These are phyloP conservation scores for Drosophila prosaltans DNA, from an alignment of 1,140 invertebrate genomes.

Conservation along the genomic window DNA sequence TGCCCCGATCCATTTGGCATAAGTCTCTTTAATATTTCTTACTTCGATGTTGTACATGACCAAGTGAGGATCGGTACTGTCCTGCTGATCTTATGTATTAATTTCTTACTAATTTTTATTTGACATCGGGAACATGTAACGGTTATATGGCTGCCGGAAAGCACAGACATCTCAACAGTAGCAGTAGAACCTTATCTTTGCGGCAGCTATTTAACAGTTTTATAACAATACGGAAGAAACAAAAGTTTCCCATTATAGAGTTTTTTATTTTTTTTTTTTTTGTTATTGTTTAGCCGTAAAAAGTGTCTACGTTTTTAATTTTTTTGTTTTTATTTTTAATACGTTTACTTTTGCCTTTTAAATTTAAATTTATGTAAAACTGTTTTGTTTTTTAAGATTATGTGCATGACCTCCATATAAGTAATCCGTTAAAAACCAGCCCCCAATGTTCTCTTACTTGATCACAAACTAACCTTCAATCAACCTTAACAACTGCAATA, in stretches of 20 bases:
- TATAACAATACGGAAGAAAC: no score
- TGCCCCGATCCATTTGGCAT: conserved; percentile 9
- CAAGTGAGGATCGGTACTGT: conserved; percentile 19
- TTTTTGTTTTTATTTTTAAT: neutral
- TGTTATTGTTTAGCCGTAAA: no score
- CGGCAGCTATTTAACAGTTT: no score
- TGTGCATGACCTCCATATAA: neutral
- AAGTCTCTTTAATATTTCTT: neutral
- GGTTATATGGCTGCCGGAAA: neutral
- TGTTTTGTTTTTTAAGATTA: neutral
- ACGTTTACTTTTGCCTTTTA: neutral
- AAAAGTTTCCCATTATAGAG: no score
- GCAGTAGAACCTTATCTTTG: no score
- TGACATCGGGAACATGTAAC: neutral
- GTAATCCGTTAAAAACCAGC: no score
- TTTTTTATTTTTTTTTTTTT: no score
- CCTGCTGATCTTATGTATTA: conserved; percentile 22
- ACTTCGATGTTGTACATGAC: neutral
- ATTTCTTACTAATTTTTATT: conserved; percentile 14
- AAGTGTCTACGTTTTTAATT: no score
- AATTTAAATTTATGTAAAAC: neutral
- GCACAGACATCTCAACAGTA: no score
- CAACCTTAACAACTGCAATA: conserved; percentile 36
- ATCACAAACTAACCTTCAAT: neutral
- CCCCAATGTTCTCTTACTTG: no score